Conservation (phyloP, 2,113 vertebrate genomes). For the Microtus montanus region DNA sequence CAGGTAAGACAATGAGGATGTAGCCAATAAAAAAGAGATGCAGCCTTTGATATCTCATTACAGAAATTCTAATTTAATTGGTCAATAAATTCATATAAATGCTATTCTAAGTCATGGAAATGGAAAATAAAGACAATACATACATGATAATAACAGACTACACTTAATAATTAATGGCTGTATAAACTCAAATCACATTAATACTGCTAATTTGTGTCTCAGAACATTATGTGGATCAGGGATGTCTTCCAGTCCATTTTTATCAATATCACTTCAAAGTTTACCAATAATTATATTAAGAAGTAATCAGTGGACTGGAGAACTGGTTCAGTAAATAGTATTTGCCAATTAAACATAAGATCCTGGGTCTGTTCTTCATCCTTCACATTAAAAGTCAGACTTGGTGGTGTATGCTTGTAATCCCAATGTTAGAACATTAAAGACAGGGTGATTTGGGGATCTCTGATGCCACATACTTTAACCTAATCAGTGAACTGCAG, state of each 20-base stretch:
- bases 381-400: neutral
- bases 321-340: neutral
- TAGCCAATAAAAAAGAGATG: neutral
- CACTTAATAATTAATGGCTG: neutral
- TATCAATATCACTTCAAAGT: neutral
- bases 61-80: neutral
- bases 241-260: neutral
- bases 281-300: neutral
- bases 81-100: neutral
- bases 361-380: too few relatives aligned
- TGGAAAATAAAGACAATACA: neutral
- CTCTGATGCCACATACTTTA: neutral
- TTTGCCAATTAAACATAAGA: neutral
- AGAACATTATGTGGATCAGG: too few relatives aligned
- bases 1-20: neutral
- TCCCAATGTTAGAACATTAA: neutral
- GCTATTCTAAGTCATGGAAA: neutral
- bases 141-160: neutral
- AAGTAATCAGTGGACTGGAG: neutral
- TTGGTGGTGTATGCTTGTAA: neutral
- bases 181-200: neutral
- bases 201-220: neutral
- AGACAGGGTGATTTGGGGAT: neutral
- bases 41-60: neutral
- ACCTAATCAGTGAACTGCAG: neutral